These are phyloP conservation scores for Steinernema feltiae DNA, from an alignment of 1,140 invertebrate genomes.

Conservation along the genomic window DNA sequence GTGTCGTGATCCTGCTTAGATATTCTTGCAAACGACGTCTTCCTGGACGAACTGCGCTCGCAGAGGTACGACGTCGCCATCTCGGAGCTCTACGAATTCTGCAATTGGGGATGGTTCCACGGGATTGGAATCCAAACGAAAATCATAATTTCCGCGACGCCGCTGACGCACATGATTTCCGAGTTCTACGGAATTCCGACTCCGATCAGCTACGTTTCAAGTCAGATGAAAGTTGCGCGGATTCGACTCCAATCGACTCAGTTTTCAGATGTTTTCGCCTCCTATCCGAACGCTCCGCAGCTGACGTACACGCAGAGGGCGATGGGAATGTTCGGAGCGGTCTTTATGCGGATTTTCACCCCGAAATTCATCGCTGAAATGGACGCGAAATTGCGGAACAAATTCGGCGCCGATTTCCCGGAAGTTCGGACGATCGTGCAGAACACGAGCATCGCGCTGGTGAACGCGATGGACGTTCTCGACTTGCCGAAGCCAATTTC, in stretches of 20 bases:
- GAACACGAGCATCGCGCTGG: neutral
- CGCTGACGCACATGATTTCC: neutral
- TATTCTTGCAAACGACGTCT: neutral
- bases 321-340: neutral
- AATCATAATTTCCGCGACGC: neutral
- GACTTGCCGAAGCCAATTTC: conserved; percentile 6
- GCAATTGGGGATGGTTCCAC: conserved; percentile 5
- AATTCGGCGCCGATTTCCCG: neutral
- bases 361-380: neutral
- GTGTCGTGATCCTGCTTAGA: neutral
- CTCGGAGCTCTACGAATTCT: conserved; percentile 4
- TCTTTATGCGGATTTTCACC: neutral
- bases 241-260: neutral
- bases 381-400: neutral
- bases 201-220: neutral
- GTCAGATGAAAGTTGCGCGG: neutral
- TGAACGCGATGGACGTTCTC: neutral
- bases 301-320: neutral
- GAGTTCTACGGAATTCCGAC: neutral
- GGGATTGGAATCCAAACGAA: neutral
- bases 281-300: neutral
- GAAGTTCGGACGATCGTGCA: neutral
- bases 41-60: neutral
- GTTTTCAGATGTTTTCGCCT: neutral
- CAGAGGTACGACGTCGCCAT: neutral